Evolutionary conservation across 1,140 invertebrate species (phyloP), one percentile per base, ranked within the genome.

Genomic region (Archegozetes longisetosus): DNA sequence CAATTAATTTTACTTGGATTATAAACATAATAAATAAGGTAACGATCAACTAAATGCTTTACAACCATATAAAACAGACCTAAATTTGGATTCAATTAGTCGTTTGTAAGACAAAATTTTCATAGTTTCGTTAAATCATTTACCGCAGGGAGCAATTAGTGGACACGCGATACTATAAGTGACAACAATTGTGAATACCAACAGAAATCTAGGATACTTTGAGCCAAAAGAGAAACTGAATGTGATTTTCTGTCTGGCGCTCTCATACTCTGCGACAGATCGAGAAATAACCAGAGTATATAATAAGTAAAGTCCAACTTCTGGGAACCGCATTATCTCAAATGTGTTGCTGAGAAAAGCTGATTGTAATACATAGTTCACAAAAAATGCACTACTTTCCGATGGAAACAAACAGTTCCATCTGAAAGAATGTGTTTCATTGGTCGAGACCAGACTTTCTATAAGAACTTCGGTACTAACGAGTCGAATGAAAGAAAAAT

Each of bases 21-120:
- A 71, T 95, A 97, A 0, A 88, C 91, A 74, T 93, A 97, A 72
- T 87, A 95, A 50, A 97, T 80, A 74, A 96, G 96, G 71, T 96
- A 90, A 57, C 90, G 83, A 72, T 95, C 91, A 60, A 85, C 89
- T 61, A 87, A 79, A 76, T 96, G 88, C 72, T 97, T 97, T 17
- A 94, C 74, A 62, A 82, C 72, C 66, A 96, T 79, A 73, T 96
- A 96, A 1, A 96, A 70, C 57, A 96, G 73, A 52, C 88, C 89
- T 81, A 65, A 62, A 60, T 53, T 58, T 23, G 57, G 20, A 55
- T 52, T 62, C 12, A 55, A 48, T 27, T 32, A 20, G 4, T 51
- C 6, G 4, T 51, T 12, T 22, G 6, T 6, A 20, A 20, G 24
- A 51, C 12, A 51, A 12, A 9, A 25, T 51, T 51, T 26, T 12